Conservation (phyloP, 1,140 invertebrate genomes). For the Rhyacophila brunnea region DNA sequence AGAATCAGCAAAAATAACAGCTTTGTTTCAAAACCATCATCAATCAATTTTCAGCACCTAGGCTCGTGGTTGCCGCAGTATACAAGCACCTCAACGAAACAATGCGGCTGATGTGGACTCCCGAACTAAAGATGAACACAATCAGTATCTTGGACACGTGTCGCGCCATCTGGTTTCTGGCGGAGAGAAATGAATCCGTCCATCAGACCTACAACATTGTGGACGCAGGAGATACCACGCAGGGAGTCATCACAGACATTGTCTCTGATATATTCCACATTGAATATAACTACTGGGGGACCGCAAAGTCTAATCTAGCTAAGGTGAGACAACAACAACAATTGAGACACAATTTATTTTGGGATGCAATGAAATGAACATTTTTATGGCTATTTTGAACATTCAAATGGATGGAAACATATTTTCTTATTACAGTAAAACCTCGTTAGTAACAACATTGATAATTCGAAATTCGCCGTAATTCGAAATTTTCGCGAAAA, state of each 20-base stretch:
- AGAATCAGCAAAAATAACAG: too few species aligned
- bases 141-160: slow-evolving; percentile 83
- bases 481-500: too few species aligned
- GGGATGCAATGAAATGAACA: too few species aligned
- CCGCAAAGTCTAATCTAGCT: slow-evolving; percentile 72
- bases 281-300: slow-evolving; percentile 83
- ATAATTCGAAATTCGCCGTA: too few species aligned
- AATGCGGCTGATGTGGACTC: slow-evolving; percentile 89
- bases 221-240: slow-evolving; percentile 78
- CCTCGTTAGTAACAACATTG: too few species aligned
- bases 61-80: slow-evolving; percentile 80
- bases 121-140: slow-evolving; percentile 82
- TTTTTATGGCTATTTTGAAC: too few species aligned
- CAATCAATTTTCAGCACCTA: slow-evolving; percentile 66
- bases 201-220: slow-evolving; percentile 78
- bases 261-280: slow-evolving; percentile 83
- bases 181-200: slow-evolving; percentile 43
- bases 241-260: slow-evolving; percentile 75
- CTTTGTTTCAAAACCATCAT: too few species aligned
- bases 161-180: slow-evolving; percentile 69
- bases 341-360: too few species aligned
- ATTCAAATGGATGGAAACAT: too few species aligned
- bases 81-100: slow-evolving; percentile 86
- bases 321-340: too few species aligned
- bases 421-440: too few species aligned